Conservation (phyloP, 2,888 invertebrate species). For the Nomada hirtipes region DNA sequence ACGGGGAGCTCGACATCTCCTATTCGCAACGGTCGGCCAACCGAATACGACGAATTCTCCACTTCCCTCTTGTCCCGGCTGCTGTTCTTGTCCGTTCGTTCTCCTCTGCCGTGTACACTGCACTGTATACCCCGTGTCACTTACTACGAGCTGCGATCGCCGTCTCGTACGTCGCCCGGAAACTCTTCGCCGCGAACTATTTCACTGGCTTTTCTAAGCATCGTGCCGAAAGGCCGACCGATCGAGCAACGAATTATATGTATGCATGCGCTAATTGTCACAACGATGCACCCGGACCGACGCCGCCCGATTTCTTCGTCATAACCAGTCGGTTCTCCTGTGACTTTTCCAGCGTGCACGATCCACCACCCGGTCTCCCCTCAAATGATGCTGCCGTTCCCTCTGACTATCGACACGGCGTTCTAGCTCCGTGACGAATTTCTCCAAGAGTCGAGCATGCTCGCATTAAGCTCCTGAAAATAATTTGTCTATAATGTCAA, state of each 20-base stretch:
- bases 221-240: constrained; percentile 30
- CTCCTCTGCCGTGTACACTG: constrained; percentile 45
- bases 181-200: constrained; percentile 55
- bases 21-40: constrained; percentile 52
- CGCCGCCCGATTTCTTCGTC: constrained; percentile 81
- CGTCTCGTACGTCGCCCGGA: constrained; percentile 60
- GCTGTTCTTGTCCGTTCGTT: constrained; percentile 23
- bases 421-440: constrained; percentile 49
- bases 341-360: constrained; percentile 11
- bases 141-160: constrained; percentile 56
- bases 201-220: constrained; percentile 59
- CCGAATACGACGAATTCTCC: constrained; percentile 33
- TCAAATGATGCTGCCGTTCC: constrained; percentile 3
- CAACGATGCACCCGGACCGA: constrained; percentile 48
- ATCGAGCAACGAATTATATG: constrained; percentile 33
- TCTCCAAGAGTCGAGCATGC: constrained; percentile 52
- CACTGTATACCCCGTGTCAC: constrained; percentile 62
- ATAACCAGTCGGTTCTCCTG: constrained; percentile 71
- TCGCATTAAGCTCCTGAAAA: constrained; percentile 59
- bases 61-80: constrained; percentile 6
- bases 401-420: constrained; percentile 33
- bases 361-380: constrained; percentile 13
- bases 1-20: constrained; percentile 57
- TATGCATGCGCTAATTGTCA: constrained; percentile 39
- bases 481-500: constrained; percentile 43